These are phyloP conservation scores for Drosophila obscura DNA, from an alignment of 1,140 invertebrate genomes.

Conservation along the genomic window DNA sequence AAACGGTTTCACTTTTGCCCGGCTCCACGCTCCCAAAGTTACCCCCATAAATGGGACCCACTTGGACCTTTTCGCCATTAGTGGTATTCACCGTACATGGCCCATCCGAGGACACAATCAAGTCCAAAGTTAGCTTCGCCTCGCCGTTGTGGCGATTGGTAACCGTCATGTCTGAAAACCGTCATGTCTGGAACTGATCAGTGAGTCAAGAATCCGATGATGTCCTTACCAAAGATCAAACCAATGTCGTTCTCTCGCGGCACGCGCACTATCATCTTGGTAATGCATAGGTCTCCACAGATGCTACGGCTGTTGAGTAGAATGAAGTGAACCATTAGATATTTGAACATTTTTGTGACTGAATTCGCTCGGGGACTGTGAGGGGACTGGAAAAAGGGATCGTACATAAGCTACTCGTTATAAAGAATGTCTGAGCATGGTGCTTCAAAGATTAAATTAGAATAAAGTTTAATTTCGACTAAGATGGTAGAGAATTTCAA, in stretches of 20 bases:
- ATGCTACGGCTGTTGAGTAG: conserved; percentile 12
- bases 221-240: conserved; percentile 64
- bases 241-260: conserved; percentile 67
- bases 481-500: too few relatives aligned
- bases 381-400: too few relatives aligned
- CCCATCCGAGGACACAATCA: conserved; percentile 53
- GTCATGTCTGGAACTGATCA: background rate
- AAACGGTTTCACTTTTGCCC: conserved; percentile 60
- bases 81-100: conserved; percentile 61
- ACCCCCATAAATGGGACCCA: conserved; percentile 59
- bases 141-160: conserved; percentile 32
- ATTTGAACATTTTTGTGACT: conserved; percentile 55
- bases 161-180: conserved; percentile 64
- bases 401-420: too few relatives aligned
- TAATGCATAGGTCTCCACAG: conserved; percentile 33
- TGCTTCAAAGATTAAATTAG: too few relatives aligned
- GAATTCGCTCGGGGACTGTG: background rate
- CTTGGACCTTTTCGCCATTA: conserved; percentile 35
- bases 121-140: conserved; percentile 46
- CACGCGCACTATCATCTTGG: conserved; percentile 60
- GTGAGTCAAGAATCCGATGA: too few relatives aligned
- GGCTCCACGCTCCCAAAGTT: conserved; percentile 64
- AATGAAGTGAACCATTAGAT: conserved; percentile 30
- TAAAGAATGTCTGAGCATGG: too few relatives aligned
- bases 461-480: too few relatives aligned